A percentile compares a stretch with the other conserved stretches of the same genome.
Evolutionary conservation across 1,140 invertebrate genomes (phyloP).

Genomic region (Conus ventricosus): DNA sequence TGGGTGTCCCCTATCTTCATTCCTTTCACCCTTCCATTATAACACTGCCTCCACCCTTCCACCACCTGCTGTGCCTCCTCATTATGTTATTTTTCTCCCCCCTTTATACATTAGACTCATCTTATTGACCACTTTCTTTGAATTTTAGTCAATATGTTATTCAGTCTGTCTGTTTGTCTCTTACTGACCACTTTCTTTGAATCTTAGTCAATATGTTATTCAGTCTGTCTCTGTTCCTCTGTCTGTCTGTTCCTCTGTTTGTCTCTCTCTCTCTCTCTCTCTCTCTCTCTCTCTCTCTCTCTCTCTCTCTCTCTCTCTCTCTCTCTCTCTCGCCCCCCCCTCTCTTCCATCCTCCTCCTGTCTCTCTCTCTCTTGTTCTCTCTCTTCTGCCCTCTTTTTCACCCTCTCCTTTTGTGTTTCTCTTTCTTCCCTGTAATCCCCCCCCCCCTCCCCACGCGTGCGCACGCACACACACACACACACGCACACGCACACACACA

Average conservation of each 20-base stretch:
- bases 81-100: too few relatives aligned
- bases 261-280: conserved; percentile 13
- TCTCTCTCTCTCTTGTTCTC: neutral
- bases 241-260: conserved; percentile 17
- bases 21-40: too few relatives aligned
- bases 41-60: too few relatives aligned
- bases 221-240: conserved; percentile 13
- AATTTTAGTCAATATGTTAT: too few relatives aligned
- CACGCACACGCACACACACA: neutral
- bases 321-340: neutral
- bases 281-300: conserved; percentile 23
- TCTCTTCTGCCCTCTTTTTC: neutral
- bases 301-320: neutral
- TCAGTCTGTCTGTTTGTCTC: neutral
- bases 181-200: neutral
- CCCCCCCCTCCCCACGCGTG: too few relatives aligned
- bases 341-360: neutral
- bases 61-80: too few relatives aligned
- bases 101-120: too few relatives aligned
- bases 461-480: conserved; percentile 1
- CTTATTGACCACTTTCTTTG: too few relatives aligned
- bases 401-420: neutral
- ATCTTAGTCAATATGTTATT: neutral
- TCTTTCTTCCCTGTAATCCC: too few relatives aligned
- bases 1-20: too few relatives aligned